Percentiles rank a stretch among this genome's conserved stretches.
Evolutionary conservation across 2,113 vertebrate species (phyloP).

Genomic region (Lichenostomus cassidix): DNA sequence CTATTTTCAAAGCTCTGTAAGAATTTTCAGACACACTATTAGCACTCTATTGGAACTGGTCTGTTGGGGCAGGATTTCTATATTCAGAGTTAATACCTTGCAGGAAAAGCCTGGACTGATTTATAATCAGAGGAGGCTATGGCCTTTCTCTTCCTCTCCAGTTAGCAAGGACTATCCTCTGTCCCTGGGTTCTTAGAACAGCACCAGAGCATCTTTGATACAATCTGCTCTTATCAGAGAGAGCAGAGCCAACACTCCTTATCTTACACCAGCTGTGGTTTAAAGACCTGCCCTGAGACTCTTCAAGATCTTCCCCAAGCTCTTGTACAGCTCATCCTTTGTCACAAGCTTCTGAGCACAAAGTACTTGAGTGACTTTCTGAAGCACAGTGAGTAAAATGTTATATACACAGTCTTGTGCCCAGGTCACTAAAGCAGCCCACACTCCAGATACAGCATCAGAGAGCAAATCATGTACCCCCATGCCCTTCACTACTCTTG

Average conservation of each 20-base stretch:
- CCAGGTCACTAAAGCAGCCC: not conserved
- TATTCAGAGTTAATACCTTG: not conserved
- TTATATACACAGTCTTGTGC: not conserved
- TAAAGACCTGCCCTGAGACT: not conserved
- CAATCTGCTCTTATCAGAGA: not conserved
- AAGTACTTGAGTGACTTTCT: not conserved
- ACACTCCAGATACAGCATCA: not conserved
- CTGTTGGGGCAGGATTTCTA: not conserved
- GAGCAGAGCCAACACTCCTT: not conserved
- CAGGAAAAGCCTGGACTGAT: not conserved
- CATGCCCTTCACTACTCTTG: not conserved
- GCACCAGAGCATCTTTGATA: not conserved
- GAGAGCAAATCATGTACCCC: not conserved
- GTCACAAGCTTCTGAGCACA: not conserved
- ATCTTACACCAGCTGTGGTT: not conserved
- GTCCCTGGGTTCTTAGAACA: not conserved
- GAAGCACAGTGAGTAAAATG: not conserved
- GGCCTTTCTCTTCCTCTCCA: not conserved
- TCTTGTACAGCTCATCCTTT: not conserved
- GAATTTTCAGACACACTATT: not conserved
- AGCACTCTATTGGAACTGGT: not conserved
- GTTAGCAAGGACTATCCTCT: not conserved
- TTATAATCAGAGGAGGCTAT: not conserved
- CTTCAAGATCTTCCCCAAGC: not conserved
- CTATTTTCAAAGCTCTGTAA: slow-evolving; percentile 23